phyloP scores from a whole-genome alignment of 2,113 vertebrate species.

The Dasypus novemcinctus region DNA sequence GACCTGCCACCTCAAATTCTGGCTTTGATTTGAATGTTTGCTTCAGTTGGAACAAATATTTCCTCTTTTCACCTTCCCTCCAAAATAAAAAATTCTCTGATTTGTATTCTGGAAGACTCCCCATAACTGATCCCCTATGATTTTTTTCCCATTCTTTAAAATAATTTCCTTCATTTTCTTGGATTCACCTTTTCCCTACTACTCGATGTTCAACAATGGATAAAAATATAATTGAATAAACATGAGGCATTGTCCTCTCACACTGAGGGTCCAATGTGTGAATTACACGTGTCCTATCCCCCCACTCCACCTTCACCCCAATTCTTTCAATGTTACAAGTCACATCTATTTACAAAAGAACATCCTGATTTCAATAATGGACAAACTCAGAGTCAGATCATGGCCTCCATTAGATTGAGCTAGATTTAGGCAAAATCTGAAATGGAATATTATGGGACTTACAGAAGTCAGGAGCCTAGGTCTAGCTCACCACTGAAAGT shows the following conservation, averaged over 20 bases:
- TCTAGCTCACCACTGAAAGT: not conserved
- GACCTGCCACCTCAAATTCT: constrained; percentile 38
- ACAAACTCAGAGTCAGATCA: not conserved
- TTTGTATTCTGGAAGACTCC: constrained; percentile 40
- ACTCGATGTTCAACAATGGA: not conserved
- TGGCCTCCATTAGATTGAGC: not conserved
- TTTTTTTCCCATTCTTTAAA: not conserved
- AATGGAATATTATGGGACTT: not conserved
- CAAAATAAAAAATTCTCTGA: constrained; percentile 40
- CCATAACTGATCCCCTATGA: not conserved
- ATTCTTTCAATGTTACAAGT: not conserved
- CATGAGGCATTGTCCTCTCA: not conserved
- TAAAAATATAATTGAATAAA: not conserved
- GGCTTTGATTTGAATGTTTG: constrained; percentile 59
- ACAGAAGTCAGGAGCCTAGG: not conserved
- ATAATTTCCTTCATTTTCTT: not conserved
- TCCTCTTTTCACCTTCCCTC: constrained; percentile 38
- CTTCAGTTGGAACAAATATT: constrained; percentile 44
- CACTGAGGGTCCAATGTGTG: not conserved
- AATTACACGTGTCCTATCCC: too few species aligned
- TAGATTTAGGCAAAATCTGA: not conserved
- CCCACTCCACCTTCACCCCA: fast-evolving
- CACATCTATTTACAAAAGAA: not conserved
- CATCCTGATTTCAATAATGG: not conserved
- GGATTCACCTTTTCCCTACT: not conserved